These are phyloP conservation scores for Eubasilissa regina DNA, from an alignment of 1,140 invertebrate genomes.

Conservation along the genomic window DNA sequence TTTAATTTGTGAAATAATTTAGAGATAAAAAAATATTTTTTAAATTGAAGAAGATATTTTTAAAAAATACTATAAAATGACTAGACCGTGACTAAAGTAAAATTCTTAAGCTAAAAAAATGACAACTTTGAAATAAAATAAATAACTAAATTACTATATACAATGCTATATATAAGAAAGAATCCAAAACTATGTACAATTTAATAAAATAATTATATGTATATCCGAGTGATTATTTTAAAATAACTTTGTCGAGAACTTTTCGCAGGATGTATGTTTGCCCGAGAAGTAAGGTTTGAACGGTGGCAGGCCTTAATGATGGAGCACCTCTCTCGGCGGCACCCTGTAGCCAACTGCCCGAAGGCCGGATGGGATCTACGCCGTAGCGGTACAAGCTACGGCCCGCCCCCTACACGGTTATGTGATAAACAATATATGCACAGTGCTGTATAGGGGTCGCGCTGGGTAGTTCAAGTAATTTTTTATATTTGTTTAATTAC, in stretches of 20 bases:
- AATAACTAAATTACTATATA: no score
- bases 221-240: not conserved
- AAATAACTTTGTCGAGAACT: constrained; percentile 10
- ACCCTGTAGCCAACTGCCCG: constrained; percentile 23
- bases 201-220: not conserved
- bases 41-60: not conserved
- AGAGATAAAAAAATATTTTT: no score
- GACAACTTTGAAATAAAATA: no score
- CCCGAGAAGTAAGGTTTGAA: not conserved
- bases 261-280: not conserved
- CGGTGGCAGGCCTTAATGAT: not conserved
- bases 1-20: no score
- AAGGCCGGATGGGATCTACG: not conserved
- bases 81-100: not conserved
- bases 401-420: constrained; percentile 27
- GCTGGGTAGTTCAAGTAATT: constrained; percentile 4
- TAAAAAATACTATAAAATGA: not conserved
- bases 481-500: no score
- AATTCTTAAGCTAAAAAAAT: not conserved
- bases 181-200: no score
- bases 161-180: no score
- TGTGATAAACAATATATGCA: constrained; percentile 26
- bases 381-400: constrained; percentile 22
- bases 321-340: constrained; percentile 28
- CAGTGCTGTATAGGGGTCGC: constrained; percentile 19